phyloP scores from a whole-genome alignment of 1,140 invertebrate genomes.

The Drosophila biarmipes region DNA sequence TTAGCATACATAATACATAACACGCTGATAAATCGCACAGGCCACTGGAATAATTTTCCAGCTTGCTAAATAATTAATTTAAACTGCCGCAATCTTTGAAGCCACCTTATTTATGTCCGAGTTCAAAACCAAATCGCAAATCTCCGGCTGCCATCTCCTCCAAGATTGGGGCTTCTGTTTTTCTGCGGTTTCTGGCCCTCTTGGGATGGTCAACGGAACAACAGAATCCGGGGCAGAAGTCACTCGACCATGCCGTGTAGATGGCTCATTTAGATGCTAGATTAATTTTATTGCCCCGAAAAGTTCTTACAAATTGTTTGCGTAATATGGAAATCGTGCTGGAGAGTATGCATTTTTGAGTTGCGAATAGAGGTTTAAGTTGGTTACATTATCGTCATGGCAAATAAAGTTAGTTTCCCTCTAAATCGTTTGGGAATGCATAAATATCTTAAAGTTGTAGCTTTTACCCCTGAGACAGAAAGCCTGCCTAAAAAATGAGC shows the following conservation, averaged over 20 bases:
- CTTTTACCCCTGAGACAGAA: neutral
- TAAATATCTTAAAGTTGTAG: neutral
- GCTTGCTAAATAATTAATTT: conserved; percentile 46
- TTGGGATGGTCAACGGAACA: conserved; percentile 13
- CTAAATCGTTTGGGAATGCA: neutral
- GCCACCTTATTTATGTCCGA: conserved; percentile 29
- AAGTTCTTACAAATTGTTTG: conserved; percentile 75
- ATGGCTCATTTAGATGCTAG: conserved; percentile 75
- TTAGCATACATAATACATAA: conserved; percentile 47
- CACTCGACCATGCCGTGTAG: conserved; percentile 60
- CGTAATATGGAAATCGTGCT: conserved; percentile 74
- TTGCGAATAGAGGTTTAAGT: neutral
- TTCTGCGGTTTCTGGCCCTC: conserved; percentile 33
- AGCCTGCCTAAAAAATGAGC: conserved; percentile 17
- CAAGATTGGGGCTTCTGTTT: conserved; percentile 55
- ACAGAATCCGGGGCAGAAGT: conserved; percentile 40
- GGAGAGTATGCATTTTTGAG: neutral
- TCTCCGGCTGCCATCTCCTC: conserved; percentile 7
- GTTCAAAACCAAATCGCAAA: conserved; percentile 28
- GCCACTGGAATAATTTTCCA: conserved; percentile 27
- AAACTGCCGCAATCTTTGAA: conserved; percentile 36
- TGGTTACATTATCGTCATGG: neutral
- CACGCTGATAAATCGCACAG: conserved; percentile 18
- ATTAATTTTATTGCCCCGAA: conserved; percentile 73
- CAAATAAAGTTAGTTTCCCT: neutral